phyloP scores from a whole-genome alignment of 92 coral and sea anemone species.

The Epizoanthus fatuus region DNA sequence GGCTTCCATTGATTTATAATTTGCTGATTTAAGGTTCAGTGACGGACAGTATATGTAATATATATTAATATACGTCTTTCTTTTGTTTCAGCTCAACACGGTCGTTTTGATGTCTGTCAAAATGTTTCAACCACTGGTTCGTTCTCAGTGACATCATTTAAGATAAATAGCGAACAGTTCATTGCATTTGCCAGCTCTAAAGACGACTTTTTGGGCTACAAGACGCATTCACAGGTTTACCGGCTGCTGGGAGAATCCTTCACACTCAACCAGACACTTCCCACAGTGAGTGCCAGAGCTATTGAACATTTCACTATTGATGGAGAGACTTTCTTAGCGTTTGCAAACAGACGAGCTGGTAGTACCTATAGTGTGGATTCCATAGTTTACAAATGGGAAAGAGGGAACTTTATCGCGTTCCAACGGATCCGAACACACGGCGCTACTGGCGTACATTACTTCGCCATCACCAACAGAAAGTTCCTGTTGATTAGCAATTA shows the following conservation, averaged over 20 bases:
- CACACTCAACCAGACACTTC: constrained; percentile 1
- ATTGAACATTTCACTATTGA: not conserved
- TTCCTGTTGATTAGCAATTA: no score
- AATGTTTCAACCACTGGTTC: constrained; percentile 2
- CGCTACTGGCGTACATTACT: no score
- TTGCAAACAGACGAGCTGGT: not conserved
- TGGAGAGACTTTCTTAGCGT: not conserved
- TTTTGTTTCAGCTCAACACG: no score
- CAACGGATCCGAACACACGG: not conserved
- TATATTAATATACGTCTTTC: no score
- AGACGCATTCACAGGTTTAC: not conserved
- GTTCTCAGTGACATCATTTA: not conserved
- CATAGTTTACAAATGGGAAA: not conserved
- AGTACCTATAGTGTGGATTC: not conserved
- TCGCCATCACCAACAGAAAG: no score
- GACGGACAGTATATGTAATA: no score
- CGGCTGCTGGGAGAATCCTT: not conserved
- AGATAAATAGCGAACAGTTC: constrained; percentile 1
- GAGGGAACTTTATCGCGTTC: not conserved
- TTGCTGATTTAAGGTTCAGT: no score
- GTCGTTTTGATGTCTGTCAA: not conserved
- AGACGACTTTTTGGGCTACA: not conserved
- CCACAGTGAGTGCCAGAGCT: not conserved
- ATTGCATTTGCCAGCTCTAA: not conserved
- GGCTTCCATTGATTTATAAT: no score